Conservation (phyloP, 1,140 invertebrate genomes). For the Dendrolimus kikuchii region DNA sequence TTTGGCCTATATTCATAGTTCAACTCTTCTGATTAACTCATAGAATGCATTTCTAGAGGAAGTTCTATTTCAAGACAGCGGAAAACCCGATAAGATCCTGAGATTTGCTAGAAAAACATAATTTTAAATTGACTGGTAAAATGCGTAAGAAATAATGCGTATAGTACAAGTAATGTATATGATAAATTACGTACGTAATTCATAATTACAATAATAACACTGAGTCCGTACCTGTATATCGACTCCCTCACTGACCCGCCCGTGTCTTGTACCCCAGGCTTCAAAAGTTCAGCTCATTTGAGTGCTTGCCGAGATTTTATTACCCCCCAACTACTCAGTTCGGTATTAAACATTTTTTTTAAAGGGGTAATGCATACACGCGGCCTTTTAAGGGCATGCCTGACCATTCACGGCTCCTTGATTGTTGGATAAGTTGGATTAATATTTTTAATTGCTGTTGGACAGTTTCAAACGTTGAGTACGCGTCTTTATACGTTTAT, state of each 20-base stretch:
- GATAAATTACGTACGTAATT: not conserved
- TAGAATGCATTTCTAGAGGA: no score
- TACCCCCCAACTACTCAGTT: constrained; percentile 58
- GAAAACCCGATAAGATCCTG: no score
- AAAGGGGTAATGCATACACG: constrained; percentile 61
- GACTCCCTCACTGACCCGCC: constrained; percentile 63
- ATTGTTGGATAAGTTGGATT: constrained; percentile 49
- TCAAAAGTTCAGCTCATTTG: constrained; percentile 71
- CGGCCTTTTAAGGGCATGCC: constrained; percentile 54
- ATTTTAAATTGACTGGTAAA: no score
- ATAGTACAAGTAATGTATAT: no score
- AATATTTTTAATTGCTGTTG: constrained; percentile 44
- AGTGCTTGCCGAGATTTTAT: constrained; percentile 69
- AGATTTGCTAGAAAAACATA: no score
- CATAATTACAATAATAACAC: constrained; percentile 3
- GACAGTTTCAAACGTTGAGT: constrained; percentile 49
- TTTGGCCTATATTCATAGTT: no score
- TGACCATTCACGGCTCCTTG: constrained; percentile 65
- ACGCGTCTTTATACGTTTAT: constrained; percentile 3
- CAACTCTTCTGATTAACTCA: no score
- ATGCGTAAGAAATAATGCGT: no score
- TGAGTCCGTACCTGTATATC: constrained; percentile 46
- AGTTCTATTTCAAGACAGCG: no score
- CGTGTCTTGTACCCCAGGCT: constrained; percentile 67
- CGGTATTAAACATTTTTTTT: constrained; percentile 59